Evolutionary conservation across 92 coral and sea anemone genomes (phyloP).

Genomic region (Parazoanthus swiftii): DNA sequence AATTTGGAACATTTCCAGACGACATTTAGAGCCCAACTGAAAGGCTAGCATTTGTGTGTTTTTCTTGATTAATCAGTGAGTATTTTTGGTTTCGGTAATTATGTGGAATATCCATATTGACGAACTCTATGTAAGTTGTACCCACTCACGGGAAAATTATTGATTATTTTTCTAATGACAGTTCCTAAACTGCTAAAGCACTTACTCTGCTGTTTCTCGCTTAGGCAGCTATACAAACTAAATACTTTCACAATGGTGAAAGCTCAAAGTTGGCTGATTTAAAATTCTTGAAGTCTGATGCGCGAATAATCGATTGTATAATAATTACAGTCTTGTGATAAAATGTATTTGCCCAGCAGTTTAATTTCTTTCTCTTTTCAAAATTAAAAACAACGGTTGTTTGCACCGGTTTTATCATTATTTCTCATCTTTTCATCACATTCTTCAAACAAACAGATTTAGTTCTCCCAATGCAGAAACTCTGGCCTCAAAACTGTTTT

Average conservation of each 20-base stretch:
- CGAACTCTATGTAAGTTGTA: neutral
- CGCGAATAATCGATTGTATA: neutral
- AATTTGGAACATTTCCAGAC: neutral
- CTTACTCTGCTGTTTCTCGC: neutral
- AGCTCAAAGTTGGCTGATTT: neutral
- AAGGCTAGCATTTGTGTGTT: neutral
- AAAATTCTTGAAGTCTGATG: neutral
- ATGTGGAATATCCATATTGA: neutral
- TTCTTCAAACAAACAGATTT: neutral
- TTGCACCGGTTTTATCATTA: neutral
- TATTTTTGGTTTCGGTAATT: neutral
- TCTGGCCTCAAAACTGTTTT: neutral
- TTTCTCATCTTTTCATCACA: neutral
- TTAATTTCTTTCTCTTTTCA: conserved; percentile 1
- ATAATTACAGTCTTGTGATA: neutral
- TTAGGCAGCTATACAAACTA: neutral
- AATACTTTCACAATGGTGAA: neutral
- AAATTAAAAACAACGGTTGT: neutral
- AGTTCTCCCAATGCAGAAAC: neutral
- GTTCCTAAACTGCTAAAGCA: neutral
- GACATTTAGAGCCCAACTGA: neutral
- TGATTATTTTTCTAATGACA: neutral
- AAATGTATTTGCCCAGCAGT: conserved; percentile 4
- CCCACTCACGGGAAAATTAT: neutral
- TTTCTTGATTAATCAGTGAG: neutral